Percentiles rank a stretch among this genome's conserved stretches.
phyloP scores from a whole-genome alignment of 2,888 invertebrate species.

The Nematopogon swammerdamellus region DNA sequence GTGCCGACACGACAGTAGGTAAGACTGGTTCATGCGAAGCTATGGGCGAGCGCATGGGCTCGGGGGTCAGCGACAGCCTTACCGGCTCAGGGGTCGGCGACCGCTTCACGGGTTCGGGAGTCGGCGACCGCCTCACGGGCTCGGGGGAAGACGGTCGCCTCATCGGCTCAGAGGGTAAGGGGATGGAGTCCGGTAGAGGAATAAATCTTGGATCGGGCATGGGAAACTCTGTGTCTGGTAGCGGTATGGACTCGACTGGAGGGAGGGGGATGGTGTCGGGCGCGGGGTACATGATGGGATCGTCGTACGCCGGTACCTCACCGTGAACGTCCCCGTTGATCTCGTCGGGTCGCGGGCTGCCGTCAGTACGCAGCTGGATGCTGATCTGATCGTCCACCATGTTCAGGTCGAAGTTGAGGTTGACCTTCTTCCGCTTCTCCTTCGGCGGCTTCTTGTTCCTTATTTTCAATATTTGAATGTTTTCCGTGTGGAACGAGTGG shows the following conservation, averaged over 20 bases:
- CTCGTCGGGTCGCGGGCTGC: slow-evolving; percentile 22
- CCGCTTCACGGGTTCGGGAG: not conserved
- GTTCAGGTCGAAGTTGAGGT: slow-evolving; percentile 49
- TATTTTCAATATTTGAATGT: slow-evolving; percentile 58
- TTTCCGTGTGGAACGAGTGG: slow-evolving; percentile 61
- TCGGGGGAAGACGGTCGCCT: not conserved
- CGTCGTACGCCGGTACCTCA: slow-evolving; percentile 24
- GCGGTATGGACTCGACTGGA: slow-evolving; percentile 40
- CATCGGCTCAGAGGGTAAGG: slow-evolving; percentile 22
- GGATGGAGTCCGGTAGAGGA: slow-evolving; percentile 36
- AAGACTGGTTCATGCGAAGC: too few relatives aligned
- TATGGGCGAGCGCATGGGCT: too few relatives aligned
- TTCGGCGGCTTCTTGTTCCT: slow-evolving; percentile 56
- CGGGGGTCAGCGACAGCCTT: too few relatives aligned
- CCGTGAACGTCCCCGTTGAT: slow-evolving; percentile 38
- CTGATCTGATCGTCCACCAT: slow-evolving; percentile 53
- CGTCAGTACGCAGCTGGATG: slow-evolving; percentile 39
- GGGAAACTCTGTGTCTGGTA: slow-evolving; percentile 32
- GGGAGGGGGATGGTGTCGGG: slow-evolving; percentile 39
- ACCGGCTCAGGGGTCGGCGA: too few relatives aligned
- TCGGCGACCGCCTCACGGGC: too few relatives aligned
- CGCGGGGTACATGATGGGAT: slow-evolving; percentile 28
- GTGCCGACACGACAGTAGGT: too few relatives aligned
- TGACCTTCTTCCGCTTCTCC: slow-evolving; percentile 53
- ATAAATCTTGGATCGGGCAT: slow-evolving; percentile 15